phyloP scores from a whole-genome alignment of 2,797 vertebrate genomes.

The Mormyrus hasselquistii region DNA sequence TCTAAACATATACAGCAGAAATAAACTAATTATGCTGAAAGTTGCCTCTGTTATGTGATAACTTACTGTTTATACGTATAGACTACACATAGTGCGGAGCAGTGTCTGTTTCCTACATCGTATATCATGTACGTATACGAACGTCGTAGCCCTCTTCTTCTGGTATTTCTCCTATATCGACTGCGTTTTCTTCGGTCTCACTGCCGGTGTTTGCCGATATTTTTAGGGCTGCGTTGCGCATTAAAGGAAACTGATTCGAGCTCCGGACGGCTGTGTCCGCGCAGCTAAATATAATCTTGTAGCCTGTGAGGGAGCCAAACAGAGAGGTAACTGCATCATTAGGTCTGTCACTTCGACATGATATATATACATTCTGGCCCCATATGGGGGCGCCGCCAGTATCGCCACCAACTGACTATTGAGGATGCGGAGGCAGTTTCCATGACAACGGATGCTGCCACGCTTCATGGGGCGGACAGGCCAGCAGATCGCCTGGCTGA shows the following conservation, averaged over 20 bases:
- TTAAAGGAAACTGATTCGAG: conserved; percentile 49
- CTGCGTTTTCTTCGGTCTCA: neutral
- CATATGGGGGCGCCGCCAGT: conserved; percentile 26
- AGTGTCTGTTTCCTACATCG: neutral
- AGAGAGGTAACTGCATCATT: conserved; percentile 59
- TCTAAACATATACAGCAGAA: neutral
- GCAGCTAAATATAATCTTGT: conserved; percentile 57
- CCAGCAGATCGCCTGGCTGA: conserved; percentile 35
- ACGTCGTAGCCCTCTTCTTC: neutral
- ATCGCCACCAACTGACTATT: conserved; percentile 54
- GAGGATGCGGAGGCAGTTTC: conserved; percentile 30
- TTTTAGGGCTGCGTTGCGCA: conserved; percentile 36
- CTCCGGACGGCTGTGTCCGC: conserved; percentile 43
- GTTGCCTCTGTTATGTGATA: neutral
- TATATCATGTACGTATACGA: neutral
- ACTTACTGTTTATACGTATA: neutral
- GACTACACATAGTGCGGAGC: neutral
- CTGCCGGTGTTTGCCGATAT: neutral
- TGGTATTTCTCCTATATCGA: neutral
- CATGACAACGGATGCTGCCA: conserved; percentile 39
- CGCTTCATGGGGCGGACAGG: conserved; percentile 35
- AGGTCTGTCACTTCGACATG: conserved; percentile 40
- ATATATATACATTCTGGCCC: conserved; percentile 19
- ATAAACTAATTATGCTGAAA: neutral
- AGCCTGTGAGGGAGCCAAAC: conserved; percentile 67